phyloP scores from a whole-genome alignment of 1,140 invertebrate species.

The Orchestia grillus region DNA sequence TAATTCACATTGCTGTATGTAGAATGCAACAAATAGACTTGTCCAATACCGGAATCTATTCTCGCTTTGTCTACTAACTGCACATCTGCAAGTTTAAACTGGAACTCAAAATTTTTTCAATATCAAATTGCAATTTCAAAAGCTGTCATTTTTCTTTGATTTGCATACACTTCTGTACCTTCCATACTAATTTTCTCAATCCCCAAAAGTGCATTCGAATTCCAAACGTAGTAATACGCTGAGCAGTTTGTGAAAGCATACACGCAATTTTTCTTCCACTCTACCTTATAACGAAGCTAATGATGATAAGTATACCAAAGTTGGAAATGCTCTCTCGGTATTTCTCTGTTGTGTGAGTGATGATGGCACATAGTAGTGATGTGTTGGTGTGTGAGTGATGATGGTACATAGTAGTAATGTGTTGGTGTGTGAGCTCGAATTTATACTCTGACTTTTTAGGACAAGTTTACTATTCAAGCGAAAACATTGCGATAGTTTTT shows the following conservation, averaged over 20 bases:
- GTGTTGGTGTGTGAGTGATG: neutral
- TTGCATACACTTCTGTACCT: neutral
- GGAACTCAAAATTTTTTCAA: neutral
- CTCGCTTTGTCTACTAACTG: neutral
- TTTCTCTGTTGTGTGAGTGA: conserved; percentile 4
- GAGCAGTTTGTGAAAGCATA: neutral
- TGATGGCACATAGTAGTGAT: neutral
- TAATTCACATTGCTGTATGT: neutral
- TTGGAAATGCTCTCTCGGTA: conserved; percentile 27
- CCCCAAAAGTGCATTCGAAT: neutral
- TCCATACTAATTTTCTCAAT: neutral
- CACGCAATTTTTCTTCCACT: neutral
- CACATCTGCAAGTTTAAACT: neutral
- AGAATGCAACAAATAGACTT: neutral
- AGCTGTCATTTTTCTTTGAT: neutral
- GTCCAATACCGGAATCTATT: neutral
- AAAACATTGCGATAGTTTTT: neutral
- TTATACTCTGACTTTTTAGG: neutral
- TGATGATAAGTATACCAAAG: conserved; percentile 46
- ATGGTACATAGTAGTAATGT: neutral
- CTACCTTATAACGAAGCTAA: neutral
- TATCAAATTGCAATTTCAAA: neutral
- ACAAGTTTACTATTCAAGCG: neutral
- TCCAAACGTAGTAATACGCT: neutral
- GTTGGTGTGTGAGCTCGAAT: neutral